phyloP scores from a whole-genome alignment of 2,888 invertebrate species.

The Pachymerium ferrugineum region DNA sequence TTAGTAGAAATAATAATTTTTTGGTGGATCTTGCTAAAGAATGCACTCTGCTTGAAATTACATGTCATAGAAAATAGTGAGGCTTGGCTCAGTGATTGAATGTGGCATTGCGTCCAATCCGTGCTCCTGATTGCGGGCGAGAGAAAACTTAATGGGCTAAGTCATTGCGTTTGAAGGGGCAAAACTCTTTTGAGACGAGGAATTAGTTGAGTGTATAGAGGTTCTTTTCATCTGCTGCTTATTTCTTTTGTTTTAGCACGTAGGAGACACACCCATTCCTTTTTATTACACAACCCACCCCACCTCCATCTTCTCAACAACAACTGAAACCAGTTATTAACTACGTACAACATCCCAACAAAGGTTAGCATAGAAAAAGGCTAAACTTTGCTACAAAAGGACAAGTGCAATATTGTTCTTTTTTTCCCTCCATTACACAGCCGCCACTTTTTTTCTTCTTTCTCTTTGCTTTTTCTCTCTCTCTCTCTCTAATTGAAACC shows the following conservation, averaged over 20 bases:
- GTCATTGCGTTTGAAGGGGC: conserved; percentile 13
- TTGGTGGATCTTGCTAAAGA: not conserved
- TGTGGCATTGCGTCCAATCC: conserved; percentile 13
- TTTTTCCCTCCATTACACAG: too few species aligned
- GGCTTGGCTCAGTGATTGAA: not conserved
- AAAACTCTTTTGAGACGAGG: conserved; percentile 13
- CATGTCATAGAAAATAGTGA: conserved; percentile 4
- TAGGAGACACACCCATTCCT: conserved; percentile 7
- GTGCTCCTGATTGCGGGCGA: not conserved
- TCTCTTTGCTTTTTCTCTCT: too few species aligned
- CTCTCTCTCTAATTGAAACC: too few species aligned
- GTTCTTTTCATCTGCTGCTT: conserved; percentile 13
- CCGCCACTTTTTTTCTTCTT: too few species aligned
- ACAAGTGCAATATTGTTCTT: not conserved
- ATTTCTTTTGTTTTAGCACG: conserved; percentile 13
- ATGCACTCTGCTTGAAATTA: not conserved
- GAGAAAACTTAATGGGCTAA: conserved; percentile 13
- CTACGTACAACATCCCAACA: too few species aligned
- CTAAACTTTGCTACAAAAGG: too few species aligned
- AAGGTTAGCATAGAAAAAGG: not conserved
- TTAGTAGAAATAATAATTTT: conserved; percentile 3
- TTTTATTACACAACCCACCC: not conserved
- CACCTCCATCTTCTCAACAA: not conserved
- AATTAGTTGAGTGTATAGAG: conserved; percentile 8
- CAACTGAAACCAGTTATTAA: not conserved